phyloP scores from a whole-genome alignment of 2,113 vertebrate species.

The Sceloporus undulatus region DNA sequence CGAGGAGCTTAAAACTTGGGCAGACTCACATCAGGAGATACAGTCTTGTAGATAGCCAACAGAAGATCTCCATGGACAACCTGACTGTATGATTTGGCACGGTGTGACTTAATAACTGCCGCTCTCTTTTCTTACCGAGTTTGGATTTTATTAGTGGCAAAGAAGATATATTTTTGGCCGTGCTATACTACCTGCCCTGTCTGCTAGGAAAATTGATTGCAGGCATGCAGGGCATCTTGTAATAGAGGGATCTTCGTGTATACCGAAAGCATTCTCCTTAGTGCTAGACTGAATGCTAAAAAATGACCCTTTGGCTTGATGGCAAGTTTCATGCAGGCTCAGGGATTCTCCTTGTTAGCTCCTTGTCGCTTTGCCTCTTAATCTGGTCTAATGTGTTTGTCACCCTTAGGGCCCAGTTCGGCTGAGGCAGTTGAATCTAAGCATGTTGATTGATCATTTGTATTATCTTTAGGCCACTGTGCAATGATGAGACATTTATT shows the following conservation, averaged over 20 bases:
- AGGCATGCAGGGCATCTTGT: background rate
- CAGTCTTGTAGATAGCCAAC: no score
- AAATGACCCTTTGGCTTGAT: conserved; percentile 31
- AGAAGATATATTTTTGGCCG: background rate
- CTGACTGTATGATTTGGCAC: background rate
- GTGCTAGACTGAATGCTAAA: conserved; percentile 27
- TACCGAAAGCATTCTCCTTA: background rate
- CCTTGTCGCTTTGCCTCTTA: conserved; percentile 16
- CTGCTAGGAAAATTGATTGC: background rate
- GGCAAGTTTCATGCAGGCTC: background rate
- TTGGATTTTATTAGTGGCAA: background rate
- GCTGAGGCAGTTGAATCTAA: background rate
- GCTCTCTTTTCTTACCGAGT: background rate
- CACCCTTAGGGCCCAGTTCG: conserved; percentile 31
- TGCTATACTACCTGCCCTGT: background rate
- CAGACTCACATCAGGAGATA: no score
- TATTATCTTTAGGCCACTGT: conserved; percentile 26
- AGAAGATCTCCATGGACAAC: background rate
- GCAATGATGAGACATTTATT: conserved; percentile 24
- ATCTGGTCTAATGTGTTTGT: conserved; percentile 32
- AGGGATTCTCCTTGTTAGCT: conserved; percentile 19
- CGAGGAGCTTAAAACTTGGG: no score
- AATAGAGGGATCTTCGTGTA: background rate
- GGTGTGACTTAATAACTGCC: background rate
- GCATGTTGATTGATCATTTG: conserved; percentile 31